phyloP scores from a whole-genome alignment of 2,888 invertebrate species.

The Euphydryas editha region DNA sequence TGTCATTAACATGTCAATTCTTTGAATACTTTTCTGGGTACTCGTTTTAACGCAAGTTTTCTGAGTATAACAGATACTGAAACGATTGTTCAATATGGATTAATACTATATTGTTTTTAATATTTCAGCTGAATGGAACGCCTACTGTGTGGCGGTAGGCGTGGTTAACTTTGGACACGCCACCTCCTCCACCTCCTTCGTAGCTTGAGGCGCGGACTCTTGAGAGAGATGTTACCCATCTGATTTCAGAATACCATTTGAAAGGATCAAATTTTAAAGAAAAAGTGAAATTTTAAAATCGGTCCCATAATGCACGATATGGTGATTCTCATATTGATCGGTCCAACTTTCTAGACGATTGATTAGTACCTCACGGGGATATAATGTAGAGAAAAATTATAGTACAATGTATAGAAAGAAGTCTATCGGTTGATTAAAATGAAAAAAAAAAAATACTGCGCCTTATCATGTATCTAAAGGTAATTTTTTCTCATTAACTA shows the following conservation, averaged over 20 bases:
- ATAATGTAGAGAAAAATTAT: slow-evolving; percentile 31
- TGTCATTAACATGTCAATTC: too few relatives aligned
- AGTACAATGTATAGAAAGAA: slow-evolving; percentile 13
- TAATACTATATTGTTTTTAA: slow-evolving; percentile 27
- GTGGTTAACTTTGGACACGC: slow-evolving; percentile 68
- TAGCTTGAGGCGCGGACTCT: slow-evolving; percentile 51
- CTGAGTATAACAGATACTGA: slow-evolving; percentile 13
- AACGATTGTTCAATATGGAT: not conserved
- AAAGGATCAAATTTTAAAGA: slow-evolving; percentile 42
- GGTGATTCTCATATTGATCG: slow-evolving; percentile 75
- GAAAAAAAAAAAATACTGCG: not conserved
- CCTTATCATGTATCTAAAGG: too few relatives aligned
- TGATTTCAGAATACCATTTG: slow-evolving; percentile 54
- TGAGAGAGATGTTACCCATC: slow-evolving; percentile 63
- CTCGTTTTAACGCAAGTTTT: not conserved
- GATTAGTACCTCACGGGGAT: slow-evolving; percentile 62
- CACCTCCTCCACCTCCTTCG: slow-evolving; percentile 68
- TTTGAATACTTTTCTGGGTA: not conserved
- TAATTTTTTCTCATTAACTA: too few relatives aligned
- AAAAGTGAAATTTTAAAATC: slow-evolving; percentile 47
- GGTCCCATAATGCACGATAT: slow-evolving; percentile 57
- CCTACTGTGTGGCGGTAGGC: slow-evolving; percentile 59
- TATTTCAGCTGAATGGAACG: slow-evolving; percentile 57
- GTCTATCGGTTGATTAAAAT: not conserved
- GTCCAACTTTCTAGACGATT: slow-evolving; percentile 80